Percentiles rank a stretch among this genome's conserved stretches.
Evolutionary conservation across 1,140 invertebrate species (phyloP).

Genomic region (Aporrectodea caliginosa): DNA sequence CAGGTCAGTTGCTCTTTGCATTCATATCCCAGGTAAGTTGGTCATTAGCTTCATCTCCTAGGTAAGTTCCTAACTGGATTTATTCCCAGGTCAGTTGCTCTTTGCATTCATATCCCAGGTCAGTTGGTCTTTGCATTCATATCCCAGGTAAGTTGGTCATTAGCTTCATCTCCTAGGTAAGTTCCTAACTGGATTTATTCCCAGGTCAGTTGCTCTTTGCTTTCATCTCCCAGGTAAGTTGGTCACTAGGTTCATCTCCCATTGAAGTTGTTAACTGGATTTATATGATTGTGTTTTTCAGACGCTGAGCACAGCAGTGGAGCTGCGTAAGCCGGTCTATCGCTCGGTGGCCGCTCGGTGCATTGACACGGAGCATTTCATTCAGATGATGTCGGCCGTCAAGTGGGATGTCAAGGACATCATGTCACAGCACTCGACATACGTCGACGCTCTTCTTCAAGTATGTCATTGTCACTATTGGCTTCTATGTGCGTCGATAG

Average conservation of each 20-base stretch:
- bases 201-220: too few relatives aligned
- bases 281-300: slow-evolving; percentile 46
- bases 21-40: too few relatives aligned
- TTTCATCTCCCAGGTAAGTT: slow-evolving; percentile 62
- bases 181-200: too few relatives aligned
- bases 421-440: slow-evolving; percentile 87
- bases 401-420: slow-evolving; percentile 93
- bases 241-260: not conserved
- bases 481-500: too few relatives aligned
- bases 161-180: too few relatives aligned
- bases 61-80: too few relatives aligned
- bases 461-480: slow-evolving; percentile 41
- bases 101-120: too few relatives aligned
- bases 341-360: slow-evolving; percentile 73
- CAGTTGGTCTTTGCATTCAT: too few relatives aligned
- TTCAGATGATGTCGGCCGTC: slow-evolving; percentile 83
- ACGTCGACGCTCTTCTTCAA: slow-evolving; percentile 64
- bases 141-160: too few relatives aligned
- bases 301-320: slow-evolving; percentile 66
- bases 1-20: too few relatives aligned
- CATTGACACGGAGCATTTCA: slow-evolving; percentile 74
- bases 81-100: too few relatives aligned
- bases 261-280: not conserved
- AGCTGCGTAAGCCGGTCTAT: slow-evolving; percentile 79
- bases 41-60: too few relatives aligned